Evolutionary conservation across 2,888 invertebrate species (phyloP).

Genomic region (Anodontia alba): DNA sequence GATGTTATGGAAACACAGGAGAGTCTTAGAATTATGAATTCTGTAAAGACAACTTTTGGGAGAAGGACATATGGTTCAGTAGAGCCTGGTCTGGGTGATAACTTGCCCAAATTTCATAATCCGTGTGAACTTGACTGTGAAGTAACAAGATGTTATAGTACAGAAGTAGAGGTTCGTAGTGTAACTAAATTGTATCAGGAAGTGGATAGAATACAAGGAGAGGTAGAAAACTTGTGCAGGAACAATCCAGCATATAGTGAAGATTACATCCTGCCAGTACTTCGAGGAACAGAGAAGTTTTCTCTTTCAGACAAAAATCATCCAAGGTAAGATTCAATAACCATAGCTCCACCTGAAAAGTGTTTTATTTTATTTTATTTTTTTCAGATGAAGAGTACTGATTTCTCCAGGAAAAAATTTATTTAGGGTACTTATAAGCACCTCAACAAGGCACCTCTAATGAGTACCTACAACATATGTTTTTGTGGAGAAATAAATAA

Average conservation of each 20-base stretch:
- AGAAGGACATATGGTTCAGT: constrained; percentile 27
- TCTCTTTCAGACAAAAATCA: constrained; percentile 28
- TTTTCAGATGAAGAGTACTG: no score
- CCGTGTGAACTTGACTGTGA: constrained; percentile 32
- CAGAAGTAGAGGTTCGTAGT: constrained; percentile 56
- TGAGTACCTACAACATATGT: no score
- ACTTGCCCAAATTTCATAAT: constrained; percentile 17
- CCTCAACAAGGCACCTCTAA: no score
- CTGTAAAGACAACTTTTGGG: constrained; percentile 10
- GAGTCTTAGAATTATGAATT: constrained; percentile 30
- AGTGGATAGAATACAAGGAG: constrained; percentile 18
- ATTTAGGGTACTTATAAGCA: no score
- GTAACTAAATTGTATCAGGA: constrained; percentile 47
- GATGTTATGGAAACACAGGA: constrained; percentile 52
- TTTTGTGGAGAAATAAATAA: no score
- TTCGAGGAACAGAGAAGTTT: constrained; percentile 45
- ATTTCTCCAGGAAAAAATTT: no score
- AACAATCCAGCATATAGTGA: constrained; percentile 28
- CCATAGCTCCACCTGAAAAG: no score
- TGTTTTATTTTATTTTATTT: no score
- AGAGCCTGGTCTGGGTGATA: constrained; percentile 38
- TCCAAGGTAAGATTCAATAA: constrained; percentile 24
- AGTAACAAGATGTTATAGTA: constrained; percentile 16
- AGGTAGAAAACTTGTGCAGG: constrained; percentile 22
- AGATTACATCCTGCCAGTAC: constrained; percentile 53